These are phyloP conservation scores for Mycetomoellerius zeteki DNA, from an alignment of 1,140 invertebrate species.

Conservation along the genomic window DNA sequence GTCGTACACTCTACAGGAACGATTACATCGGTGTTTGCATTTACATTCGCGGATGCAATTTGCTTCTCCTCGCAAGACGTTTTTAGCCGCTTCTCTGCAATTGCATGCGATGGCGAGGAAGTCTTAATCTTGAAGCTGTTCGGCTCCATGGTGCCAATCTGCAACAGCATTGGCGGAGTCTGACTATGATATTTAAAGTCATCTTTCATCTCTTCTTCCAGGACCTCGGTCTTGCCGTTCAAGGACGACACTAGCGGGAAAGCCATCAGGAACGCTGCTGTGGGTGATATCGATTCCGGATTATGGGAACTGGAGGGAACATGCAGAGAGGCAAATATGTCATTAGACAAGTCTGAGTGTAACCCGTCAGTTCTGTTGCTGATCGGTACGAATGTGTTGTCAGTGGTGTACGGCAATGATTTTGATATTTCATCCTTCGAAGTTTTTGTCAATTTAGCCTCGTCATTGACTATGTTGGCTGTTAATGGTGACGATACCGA, in stretches of 20 bases:
- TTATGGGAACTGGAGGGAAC: conserved; percentile 89
- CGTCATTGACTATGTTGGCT: conserved; percentile 47
- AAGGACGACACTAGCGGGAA: conserved; percentile 91
- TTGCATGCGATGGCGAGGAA: conserved; percentile 54
- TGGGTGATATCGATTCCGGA: conserved; percentile 91
- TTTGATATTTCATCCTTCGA: conserved; percentile 83
- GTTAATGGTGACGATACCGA: conserved; percentile 52
- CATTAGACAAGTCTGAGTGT: conserved; percentile 91
- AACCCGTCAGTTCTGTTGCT: conserved; percentile 88
- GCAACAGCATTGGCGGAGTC: conserved; percentile 88
- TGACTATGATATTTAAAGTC: conserved; percentile 87
- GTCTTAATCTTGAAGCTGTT: conserved; percentile 86
- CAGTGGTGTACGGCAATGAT: conserved; percentile 84
- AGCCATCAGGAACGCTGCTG: conserved; percentile 92
- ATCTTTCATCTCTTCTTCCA: conserved; percentile 88
- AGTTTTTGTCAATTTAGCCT: conserved; percentile 71
- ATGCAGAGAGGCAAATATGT: conserved; percentile 91
- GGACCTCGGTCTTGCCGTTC: conserved; percentile 88
- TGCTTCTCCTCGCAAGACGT: conserved; percentile 64
- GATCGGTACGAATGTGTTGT: conserved; percentile 86
- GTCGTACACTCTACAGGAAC: conserved; percentile 48
- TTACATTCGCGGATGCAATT: neutral
- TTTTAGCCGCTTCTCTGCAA: conserved; percentile 70
- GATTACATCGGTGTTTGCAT: conserved; percentile 47
- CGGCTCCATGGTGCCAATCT: conserved; percentile 89